Evolutionary conservation across 37 sponge, comb jelly and placozoan species (phyloP), one percentile per base, ranked within the genome.

Genomic region (Oscarella lobularis): DNA sequence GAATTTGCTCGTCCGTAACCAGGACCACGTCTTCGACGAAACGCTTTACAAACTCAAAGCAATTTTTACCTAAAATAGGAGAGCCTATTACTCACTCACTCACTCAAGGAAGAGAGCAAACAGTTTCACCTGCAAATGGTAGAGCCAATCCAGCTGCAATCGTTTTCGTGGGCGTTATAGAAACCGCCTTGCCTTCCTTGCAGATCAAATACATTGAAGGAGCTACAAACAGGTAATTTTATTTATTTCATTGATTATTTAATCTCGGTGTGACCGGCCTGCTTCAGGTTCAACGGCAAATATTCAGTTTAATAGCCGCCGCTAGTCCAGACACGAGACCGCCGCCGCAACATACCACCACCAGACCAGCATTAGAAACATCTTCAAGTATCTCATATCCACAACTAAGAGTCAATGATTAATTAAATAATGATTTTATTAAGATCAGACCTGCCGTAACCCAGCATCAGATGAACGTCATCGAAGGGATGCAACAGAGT

Each of bases 341-440:
- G 20, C 87, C 87, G 20, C 87, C 87, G 69, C 83, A 83, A 31
- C 87, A 87, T 27, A 83, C 87, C n/a, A 87, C 41, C 2, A 87
- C 80, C 0, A 87, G 39, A 39, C 83, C 87, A 3, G 80, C 66
- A 1, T 74, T 72, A 1, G 73, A 38, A 9, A 60, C 3, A 31
- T 87, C 84, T 36, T 87, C 74, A 37, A 83, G 29, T 1, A 87
- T 78, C 81, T 87, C 87, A 48, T 79, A 36, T 0, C 86, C 86
- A 14, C 71, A 68, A 35, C 71, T 68, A 4, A 20, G 20, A 48
- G 20, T 9, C 20, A 9, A 27, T 48, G 20, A 9, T 9, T 48
- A 9, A 48, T 75, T 60, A 65, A 67, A 1, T 39, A 65, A 68
- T 68, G 5, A 14, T 68, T 68, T 5, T 68, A 4, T 14, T 34